phyloP scores from a whole-genome alignment of 2,113 vertebrate genomes.

The Hipposideros armiger region DNA sequence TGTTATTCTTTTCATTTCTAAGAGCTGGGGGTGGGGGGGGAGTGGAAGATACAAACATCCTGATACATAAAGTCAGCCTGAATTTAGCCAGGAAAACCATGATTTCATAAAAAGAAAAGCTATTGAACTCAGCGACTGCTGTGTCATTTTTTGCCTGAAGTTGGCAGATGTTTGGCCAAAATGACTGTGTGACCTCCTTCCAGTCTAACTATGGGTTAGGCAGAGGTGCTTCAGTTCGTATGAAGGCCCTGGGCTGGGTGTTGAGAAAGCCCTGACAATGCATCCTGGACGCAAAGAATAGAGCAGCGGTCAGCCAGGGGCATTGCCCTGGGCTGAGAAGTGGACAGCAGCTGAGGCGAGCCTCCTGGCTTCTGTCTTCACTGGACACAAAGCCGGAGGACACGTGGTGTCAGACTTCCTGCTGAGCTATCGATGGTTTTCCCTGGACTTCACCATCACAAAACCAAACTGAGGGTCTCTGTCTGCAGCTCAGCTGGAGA shows the following conservation, averaged over 20 bases:
- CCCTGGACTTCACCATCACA: neutral
- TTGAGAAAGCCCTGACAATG: too few relatives aligned
- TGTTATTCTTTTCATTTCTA: neutral
- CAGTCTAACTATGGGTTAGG: neutral
- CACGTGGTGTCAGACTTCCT: fast-evolving
- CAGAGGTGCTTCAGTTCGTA: fast-evolving
- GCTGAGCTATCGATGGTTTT: fast-evolving
- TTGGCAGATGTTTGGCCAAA: neutral
- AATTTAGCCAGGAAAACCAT: neutral
- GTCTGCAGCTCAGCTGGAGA: neutral
- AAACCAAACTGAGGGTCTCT: neutral
- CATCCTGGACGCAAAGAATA: fast-evolving
- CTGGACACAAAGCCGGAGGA: fast-evolving
- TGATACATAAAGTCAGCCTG: neutral
- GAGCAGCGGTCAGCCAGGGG: fast-evolving
- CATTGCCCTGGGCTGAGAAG: fast-evolving
- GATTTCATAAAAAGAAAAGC: neutral
- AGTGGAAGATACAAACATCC: neutral
- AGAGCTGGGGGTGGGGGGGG: too few relatives aligned
- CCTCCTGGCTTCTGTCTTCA: fast-evolving
- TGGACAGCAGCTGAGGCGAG: fast-evolving
- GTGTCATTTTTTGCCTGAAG: neutral
- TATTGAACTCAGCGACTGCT: neutral
- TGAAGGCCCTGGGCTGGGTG: fast-evolving
- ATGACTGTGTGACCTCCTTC: too few relatives aligned